Base-by-base conservation (phyloP, 1,140 invertebrate species). In the Drosophila pruinosa region DNA sequence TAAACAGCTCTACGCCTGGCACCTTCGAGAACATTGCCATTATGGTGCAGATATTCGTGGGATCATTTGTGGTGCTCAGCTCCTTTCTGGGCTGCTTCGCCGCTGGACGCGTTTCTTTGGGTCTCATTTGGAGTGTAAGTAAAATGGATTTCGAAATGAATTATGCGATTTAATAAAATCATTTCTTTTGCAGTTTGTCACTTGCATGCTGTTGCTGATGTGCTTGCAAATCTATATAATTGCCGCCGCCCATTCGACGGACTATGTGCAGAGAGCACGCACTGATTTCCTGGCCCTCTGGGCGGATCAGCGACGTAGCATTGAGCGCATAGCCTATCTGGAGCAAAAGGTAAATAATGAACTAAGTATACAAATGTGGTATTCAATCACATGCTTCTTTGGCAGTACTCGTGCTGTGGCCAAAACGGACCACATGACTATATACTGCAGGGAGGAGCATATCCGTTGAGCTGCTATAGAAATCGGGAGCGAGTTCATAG, bases 1-100 rank as follows among this genome's bases (percentile, higher is more conserved):
- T 90, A 14, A 90, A 90, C 21, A 78, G 67, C 64, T 86, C 85
- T 15, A 73, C 78, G 43, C 81, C 89, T 14, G 85, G 89, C 64
- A 90, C 78, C 38, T 89, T 90, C 22, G 85, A 89, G 54, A 89
- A 90, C 58, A 79, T 90, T 24, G 89, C 89, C 12, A 75, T 90
- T 26, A 81, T 90, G 41, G 78, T 89, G 34, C 89, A 90, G 61
- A 90, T 90, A 56, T 90, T 90, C 67, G 86, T 90, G 58, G 89
- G 89, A 7, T 89, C 89, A 10, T 90, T 90, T 45, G 85, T 90
- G 45, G 78, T 90, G 17, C 57, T 90, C 19, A 90, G 83, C 48
- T 90, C 89, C 39, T 89, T 90, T 41, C 36, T 90, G 54, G 89
- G 89, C 31, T 90, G 89, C 24, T 89, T 83, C 48, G 89, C 81